Percentiles rank a stretch among this genome's conserved stretches.
Evolutionary conservation across 2,888 invertebrate genomes (phyloP).

Genomic region (Incurvaria masculella): DNA sequence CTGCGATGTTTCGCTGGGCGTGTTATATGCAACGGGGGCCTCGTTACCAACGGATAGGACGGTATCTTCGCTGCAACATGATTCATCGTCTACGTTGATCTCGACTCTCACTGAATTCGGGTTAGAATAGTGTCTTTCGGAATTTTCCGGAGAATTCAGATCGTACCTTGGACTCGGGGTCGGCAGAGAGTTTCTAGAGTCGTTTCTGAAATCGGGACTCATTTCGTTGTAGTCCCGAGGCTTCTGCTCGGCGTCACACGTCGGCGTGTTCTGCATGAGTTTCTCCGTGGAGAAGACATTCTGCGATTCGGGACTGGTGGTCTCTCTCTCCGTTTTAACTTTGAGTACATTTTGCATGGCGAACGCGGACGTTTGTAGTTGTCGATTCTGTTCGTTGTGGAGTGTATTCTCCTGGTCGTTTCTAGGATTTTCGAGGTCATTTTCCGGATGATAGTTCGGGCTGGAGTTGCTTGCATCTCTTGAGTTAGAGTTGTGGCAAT

Average conservation of each 20-base stretch:
- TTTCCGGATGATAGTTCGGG: constrained; percentile 42
- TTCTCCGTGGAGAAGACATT: constrained; percentile 52
- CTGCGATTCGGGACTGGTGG: constrained; percentile 34
- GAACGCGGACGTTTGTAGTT: constrained; percentile 39
- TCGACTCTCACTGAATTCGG: constrained; percentile 26
- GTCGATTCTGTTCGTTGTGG: constrained; percentile 25
- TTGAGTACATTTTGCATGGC: constrained; percentile 46
- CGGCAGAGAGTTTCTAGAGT: constrained; percentile 3
- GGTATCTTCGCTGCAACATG: constrained; percentile 74
- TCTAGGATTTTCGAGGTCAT: constrained; percentile 27
- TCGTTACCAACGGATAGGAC: constrained; percentile 82
- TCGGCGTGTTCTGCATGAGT: constrained; percentile 42
- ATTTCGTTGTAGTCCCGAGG: constrained; percentile 14
- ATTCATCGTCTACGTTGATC: constrained; percentile 54
- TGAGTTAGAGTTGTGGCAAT: constrained; percentile 41
- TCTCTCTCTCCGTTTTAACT: constrained; percentile 44
- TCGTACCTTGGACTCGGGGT: constrained; percentile 29
- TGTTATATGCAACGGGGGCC: constrained; percentile 46
- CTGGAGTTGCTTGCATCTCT: constrained; percentile 32
- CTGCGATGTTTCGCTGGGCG: constrained; percentile 13
- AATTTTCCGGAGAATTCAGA: constrained; percentile 23
- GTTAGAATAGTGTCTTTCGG: constrained; percentile 24
- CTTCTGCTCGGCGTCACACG: constrained; percentile 28
- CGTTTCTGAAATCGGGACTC: background rate
- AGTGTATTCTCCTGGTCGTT: background rate